Evolutionary conservation across 2,797 vertebrate genomes (phyloP).

Genomic region (Sciurus carolinensis): DNA sequence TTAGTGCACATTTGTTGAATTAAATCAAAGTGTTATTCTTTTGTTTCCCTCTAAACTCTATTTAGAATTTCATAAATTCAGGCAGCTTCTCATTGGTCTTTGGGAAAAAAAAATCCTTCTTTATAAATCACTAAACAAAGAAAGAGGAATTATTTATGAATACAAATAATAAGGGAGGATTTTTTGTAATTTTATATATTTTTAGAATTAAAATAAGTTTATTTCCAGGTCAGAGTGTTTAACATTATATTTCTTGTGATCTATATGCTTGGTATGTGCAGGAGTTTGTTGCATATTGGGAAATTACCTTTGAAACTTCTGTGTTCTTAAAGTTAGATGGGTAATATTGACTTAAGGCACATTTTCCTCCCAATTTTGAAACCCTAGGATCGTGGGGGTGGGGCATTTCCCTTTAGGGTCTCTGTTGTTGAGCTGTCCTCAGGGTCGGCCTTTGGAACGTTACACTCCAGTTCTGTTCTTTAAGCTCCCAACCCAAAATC

Average conservation of each 20-base stretch:
- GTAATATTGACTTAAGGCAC: neutral
- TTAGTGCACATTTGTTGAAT: constrained; percentile 20
- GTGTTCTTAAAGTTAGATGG: constrained; percentile 1
- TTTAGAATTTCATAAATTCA: constrained; percentile 52
- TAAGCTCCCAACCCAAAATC: constrained; percentile 70
- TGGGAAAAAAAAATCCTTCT: neutral
- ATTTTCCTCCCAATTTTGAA: constrained; percentile 3
- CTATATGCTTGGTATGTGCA: neutral
- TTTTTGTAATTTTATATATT: neutral
- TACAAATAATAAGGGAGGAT: neutral
- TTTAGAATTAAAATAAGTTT: constrained; percentile 59
- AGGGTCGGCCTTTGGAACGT: constrained; percentile 13
- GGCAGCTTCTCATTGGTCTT: neutral
- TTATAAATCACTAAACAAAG: constrained; percentile 45
- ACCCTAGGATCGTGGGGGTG: neutral
- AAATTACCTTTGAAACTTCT: constrained; percentile 39
- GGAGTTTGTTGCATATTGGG: neutral
- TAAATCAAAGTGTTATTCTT: constrained; percentile 55
- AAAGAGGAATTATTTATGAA: neutral
- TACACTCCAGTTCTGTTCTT: constrained; percentile 45
- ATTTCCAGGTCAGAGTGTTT: neutral
- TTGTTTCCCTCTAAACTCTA: constrained; percentile 42
- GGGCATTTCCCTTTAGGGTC: neutral
- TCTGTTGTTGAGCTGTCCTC: constrained; percentile 13
- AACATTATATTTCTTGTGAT: neutral